Percentiles rank a stretch among this genome's conserved stretches.
phyloP scores from a whole-genome alignment of 2,797 vertebrate genomes.

The Varecia variegata region DNA sequence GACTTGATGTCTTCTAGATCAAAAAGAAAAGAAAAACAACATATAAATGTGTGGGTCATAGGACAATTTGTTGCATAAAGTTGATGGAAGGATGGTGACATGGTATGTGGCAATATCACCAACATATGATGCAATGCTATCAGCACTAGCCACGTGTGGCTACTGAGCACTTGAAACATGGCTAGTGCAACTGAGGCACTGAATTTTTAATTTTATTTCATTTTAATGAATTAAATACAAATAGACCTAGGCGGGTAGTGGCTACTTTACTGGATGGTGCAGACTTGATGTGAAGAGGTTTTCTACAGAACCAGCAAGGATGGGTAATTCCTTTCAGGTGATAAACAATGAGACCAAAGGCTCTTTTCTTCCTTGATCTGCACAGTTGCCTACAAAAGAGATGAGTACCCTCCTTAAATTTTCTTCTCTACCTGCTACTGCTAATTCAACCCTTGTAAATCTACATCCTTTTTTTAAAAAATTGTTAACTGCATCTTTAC shows the following conservation, averaged over 20 bases:
- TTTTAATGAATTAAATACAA: neutral
- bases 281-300: neutral
- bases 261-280: neutral
- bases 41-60: no score
- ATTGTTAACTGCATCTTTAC: neutral
- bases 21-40: neutral
- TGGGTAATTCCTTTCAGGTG: neutral
- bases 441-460: neutral
- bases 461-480: neutral
- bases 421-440: no score
- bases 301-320: neutral
- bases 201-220: neutral
- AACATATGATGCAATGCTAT: no score
- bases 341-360: neutral
- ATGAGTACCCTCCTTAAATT: neutral
- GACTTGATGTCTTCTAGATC: neutral
- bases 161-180: neutral
- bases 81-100: rapidly evolving
- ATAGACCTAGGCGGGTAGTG: neutral
- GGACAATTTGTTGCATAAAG: neutral
- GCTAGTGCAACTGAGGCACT: neutral
- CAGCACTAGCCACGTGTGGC: rapidly evolving
- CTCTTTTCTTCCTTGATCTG: neutral
- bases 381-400: neutral
- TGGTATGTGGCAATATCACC: neutral